Evolutionary conservation across 2,888 invertebrate species (phyloP).

Genomic region (Spodoptera exigua): DNA sequence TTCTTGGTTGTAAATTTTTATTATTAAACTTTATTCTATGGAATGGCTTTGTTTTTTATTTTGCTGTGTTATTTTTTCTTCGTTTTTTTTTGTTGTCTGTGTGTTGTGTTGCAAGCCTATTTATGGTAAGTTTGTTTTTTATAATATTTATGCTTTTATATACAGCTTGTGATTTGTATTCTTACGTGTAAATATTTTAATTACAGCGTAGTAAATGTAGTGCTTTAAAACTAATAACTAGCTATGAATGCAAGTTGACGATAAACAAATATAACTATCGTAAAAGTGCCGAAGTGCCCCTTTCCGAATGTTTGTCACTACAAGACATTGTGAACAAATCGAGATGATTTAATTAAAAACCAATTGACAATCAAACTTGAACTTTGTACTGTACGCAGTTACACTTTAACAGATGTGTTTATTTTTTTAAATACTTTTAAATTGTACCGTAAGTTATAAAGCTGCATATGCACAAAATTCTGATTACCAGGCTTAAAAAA

Average conservation of each 20-base stretch:
- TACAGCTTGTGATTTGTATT: slow-evolving; percentile 44
- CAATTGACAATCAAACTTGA: too few species aligned
- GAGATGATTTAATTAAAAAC: too few species aligned
- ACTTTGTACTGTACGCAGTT: too few species aligned
- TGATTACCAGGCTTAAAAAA: too few species aligned
- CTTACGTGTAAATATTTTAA: slow-evolving; percentile 36
- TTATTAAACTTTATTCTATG: slow-evolving; percentile 86
- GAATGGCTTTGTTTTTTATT: slow-evolving; percentile 86
- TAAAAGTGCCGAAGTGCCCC: too few species aligned
- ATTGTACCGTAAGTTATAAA: too few species aligned
- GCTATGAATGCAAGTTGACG: slow-evolving; percentile 4
- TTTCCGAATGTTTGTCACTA: too few species aligned
- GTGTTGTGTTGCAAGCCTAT: slow-evolving; percentile 76
- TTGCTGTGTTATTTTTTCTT: slow-evolving; percentile 75
- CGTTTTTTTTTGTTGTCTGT: slow-evolving; percentile 67
- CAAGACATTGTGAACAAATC: too few species aligned
- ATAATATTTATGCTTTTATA: slow-evolving; percentile 61
- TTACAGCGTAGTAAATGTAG: slow-evolving; percentile 37
- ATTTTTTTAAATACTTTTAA: too few species aligned
- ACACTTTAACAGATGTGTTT: too few species aligned
- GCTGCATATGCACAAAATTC: too few species aligned
- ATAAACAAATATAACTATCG: neutral
- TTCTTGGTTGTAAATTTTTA: slow-evolving; percentile 88
- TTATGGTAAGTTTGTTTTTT: slow-evolving; percentile 75
- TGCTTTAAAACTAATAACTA: slow-evolving; percentile 47